These are phyloP conservation scores for Odontomachus brunneus DNA, from an alignment of 1,140 invertebrate species.

Conservation along the genomic window DNA sequence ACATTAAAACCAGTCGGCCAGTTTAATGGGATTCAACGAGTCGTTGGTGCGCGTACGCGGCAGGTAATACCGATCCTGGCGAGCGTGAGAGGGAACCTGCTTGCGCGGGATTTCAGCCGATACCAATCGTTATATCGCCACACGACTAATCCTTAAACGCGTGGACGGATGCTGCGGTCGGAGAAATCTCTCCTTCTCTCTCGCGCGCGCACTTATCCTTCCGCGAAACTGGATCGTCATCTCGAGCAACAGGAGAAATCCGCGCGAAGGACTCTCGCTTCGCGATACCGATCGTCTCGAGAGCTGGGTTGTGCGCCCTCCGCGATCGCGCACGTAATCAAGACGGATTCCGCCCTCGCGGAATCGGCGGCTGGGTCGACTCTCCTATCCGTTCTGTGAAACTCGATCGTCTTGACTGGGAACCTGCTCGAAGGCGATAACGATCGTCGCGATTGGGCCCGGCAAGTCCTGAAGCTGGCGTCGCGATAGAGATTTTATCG, in stretches of 20 bases:
- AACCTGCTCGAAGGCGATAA: conserved; percentile 62
- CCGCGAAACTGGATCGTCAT: conserved; percentile 69
- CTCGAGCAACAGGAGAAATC: conserved; percentile 60
- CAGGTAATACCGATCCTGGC: neutral
- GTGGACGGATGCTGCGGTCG: conserved; percentile 21
- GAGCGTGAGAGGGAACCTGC: conserved; percentile 45
- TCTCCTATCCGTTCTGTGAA: conserved; percentile 54
- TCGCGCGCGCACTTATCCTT: conserved; percentile 55
- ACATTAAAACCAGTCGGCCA: conserved; percentile 64
- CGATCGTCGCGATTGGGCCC: conserved; percentile 38
- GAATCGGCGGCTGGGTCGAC: neutral
- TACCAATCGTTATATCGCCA: conserved; percentile 47
- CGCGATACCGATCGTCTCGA: no score
- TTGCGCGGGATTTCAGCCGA: conserved; percentile 42
- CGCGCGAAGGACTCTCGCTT: conserved; percentile 58
- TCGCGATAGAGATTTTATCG: conserved; percentile 62
- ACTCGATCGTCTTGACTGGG: conserved; percentile 64
- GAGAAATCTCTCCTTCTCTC: conserved; percentile 45
- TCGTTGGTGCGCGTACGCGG: conserved; percentile 6
- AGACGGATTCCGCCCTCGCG: conserved; percentile 52
- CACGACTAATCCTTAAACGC: conserved; percentile 44
- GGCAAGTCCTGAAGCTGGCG: conserved; percentile 9
- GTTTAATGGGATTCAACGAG: conserved; percentile 57
- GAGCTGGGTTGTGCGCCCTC: no score
- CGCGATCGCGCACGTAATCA: conserved; percentile 21